Percentiles rank a stretch among this genome's conserved stretches.
Evolutionary conservation across 1,140 invertebrate species (phyloP).

Genomic region (Diachasmimorpha longicaudata): DNA sequence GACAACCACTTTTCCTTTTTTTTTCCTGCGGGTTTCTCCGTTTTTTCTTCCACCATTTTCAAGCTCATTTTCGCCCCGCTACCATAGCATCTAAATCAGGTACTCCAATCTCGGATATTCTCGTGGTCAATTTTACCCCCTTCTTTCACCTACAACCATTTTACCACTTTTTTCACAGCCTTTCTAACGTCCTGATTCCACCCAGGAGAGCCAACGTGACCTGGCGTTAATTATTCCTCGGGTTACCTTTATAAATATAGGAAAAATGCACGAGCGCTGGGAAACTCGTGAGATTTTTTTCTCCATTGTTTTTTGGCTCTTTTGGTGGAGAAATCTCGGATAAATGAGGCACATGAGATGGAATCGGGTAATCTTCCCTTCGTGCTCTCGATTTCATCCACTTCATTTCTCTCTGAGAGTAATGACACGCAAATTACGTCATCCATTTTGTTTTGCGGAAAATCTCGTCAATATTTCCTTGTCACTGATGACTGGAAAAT

Average conservation of each 20-base stretch:
- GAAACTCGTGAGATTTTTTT: background rate
- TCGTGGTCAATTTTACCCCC: slow-evolving; percentile 1
- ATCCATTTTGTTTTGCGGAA: too few relatives aligned
- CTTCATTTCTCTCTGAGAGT: background rate
- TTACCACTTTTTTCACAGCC: slow-evolving; percentile 5
- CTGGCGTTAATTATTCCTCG: slow-evolving; percentile 39
- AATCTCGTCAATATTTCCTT: too few relatives aligned
- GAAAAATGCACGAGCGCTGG: background rate
- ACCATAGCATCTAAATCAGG: slow-evolving; percentile 29
- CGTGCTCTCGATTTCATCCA: background rate
- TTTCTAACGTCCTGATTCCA: slow-evolving; percentile 14
- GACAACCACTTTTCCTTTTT: background rate
- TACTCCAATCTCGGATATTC: slow-evolving; percentile 38
- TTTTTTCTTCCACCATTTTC: background rate
- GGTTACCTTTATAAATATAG: slow-evolving; percentile 21
- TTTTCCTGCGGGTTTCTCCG: slow-evolving; percentile 10
- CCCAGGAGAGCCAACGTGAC: slow-evolving; percentile 23
- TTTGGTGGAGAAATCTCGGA: background rate
- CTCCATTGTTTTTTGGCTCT: background rate
- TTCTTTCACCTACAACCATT: background rate
- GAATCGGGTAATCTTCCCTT: too few relatives aligned
- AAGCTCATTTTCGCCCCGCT: slow-evolving; percentile 15
- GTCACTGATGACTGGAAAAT: too few relatives aligned
- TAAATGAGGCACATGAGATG: too few relatives aligned
- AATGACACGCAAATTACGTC: too few relatives aligned